Evolutionary conservation across 2,888 invertebrate genomes (phyloP).

Genomic region (Phortica magna): DNA sequence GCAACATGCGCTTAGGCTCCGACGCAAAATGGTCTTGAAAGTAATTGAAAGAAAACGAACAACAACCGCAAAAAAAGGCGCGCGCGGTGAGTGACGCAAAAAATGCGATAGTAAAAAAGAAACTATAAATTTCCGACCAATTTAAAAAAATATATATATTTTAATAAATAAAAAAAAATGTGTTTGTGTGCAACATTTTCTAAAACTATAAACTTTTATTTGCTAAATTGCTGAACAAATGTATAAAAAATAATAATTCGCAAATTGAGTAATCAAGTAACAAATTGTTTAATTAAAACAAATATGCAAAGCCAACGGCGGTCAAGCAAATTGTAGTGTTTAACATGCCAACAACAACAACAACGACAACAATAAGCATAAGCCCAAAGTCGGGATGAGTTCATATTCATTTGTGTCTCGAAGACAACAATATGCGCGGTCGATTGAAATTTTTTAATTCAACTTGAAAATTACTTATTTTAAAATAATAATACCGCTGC

Average conservation of each 20-base stretch:
- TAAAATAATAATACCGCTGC: background rate
- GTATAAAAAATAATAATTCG: slow-evolving; percentile 39
- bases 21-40: background rate
- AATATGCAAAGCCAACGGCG: slow-evolving; percentile 44
- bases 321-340: slow-evolving; percentile 59
- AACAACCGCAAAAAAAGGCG: background rate
- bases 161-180: background rate
- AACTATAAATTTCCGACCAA: background rate
- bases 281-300: slow-evolving; percentile 47
- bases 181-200: slow-evolving; percentile 22
- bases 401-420: background rate
- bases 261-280: slow-evolving; percentile 44
- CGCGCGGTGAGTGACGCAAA: background rate
- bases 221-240: slow-evolving; percentile 22
- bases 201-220: background rate
- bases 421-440: background rate
- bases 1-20: background rate
- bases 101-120: background rate
- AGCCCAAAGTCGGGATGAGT: background rate
- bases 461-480: background rate
- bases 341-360: too few species aligned
- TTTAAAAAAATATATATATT: background rate
- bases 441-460: background rate
- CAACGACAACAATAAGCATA: background rate
- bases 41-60: too few species aligned